phyloP scores from a whole-genome alignment of 2,113 vertebrate genomes.

The Phoxinus phoxinus region DNA sequence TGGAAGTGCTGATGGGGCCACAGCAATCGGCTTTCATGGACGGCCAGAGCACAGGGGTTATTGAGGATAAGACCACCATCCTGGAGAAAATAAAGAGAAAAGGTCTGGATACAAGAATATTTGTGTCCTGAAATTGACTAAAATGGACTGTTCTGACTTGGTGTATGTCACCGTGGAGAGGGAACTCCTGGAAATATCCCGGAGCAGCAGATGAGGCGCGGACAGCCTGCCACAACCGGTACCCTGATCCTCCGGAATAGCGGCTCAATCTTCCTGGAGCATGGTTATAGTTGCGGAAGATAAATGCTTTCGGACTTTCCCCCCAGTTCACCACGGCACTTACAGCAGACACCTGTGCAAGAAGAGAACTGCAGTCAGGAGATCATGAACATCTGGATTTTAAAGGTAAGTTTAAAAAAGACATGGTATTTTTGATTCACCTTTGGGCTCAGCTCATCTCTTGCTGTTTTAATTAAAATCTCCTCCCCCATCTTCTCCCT shows the following conservation, averaged over 20 bases:
- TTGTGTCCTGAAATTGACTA: not conserved
- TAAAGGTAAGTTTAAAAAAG: not conserved
- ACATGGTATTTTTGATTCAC: slow-evolving; percentile 47
- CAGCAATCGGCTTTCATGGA: slow-evolving; percentile 76
- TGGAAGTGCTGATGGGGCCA: slow-evolving; percentile 77
- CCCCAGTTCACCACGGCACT: slow-evolving; percentile 80
- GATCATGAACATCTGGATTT: not conserved
- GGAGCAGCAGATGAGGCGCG: slow-evolving; percentile 77
- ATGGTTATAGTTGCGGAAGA: slow-evolving; percentile 80
- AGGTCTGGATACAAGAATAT: not conserved
- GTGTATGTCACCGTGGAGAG: slow-evolving; percentile 75
- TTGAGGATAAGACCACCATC: slow-evolving; percentile 78
- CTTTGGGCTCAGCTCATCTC: slow-evolving; percentile 72
- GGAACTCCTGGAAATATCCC: slow-evolving; percentile 77
- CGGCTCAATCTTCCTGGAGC: slow-evolving; percentile 70
- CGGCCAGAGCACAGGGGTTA: slow-evolving; percentile 77
- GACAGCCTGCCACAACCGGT: slow-evolving; percentile 77
- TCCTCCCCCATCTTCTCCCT: slow-evolving; percentile 72
- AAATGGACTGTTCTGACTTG: slow-evolving; percentile 64
- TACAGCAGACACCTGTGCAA: slow-evolving; percentile 75
- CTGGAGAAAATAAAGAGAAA: slow-evolving; percentile 58
- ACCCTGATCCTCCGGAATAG: slow-evolving; percentile 72
- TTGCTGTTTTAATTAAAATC: slow-evolving; percentile 73
- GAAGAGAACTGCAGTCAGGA: not conserved
- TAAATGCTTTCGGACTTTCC: slow-evolving; percentile 74